phyloP scores from a whole-genome alignment of 2,888 invertebrate genomes.

The Cyrtodaria siliqua region DNA sequence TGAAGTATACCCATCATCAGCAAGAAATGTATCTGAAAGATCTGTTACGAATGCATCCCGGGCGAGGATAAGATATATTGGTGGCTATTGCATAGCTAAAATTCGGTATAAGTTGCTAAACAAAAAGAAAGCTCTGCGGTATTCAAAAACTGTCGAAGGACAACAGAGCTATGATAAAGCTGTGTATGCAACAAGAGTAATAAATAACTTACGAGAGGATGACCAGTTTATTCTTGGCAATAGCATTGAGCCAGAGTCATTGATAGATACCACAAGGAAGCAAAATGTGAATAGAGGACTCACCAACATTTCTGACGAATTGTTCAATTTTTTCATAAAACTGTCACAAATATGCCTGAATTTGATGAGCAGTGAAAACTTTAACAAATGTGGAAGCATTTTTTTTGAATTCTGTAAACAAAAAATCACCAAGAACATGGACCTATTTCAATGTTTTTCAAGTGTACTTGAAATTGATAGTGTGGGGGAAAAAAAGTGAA shows the following conservation, averaged over 20 bases:
- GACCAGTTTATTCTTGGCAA: conserved; percentile 31
- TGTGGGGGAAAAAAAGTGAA: neutral
- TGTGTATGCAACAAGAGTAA: conserved; percentile 19
- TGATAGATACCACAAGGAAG: conserved; percentile 36
- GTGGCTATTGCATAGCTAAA: conserved; percentile 52
- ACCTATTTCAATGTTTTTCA: conserved; percentile 18
- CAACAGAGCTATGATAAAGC: conserved; percentile 32
- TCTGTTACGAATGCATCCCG: conserved; percentile 43
- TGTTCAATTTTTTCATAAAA: conserved; percentile 40
- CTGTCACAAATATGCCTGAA: conserved; percentile 32
- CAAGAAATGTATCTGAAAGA: conserved; percentile 14
- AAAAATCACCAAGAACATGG: conserved; percentile 4
- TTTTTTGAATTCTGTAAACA: conserved; percentile 38
- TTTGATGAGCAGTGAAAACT: conserved; percentile 28
- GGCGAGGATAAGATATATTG: conserved; percentile 50
- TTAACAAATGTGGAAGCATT: conserved; percentile 33
- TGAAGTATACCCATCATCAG: conserved; percentile 11
- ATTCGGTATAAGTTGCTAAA: conserved; percentile 27
- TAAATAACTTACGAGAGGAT: conserved; percentile 34
- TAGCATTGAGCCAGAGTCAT: conserved; percentile 42
- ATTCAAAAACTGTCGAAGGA: conserved; percentile 13
- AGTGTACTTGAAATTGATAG: conserved; percentile 7
- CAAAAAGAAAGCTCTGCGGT: conserved; percentile 23
- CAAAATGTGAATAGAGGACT: conserved; percentile 50
- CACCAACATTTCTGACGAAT: conserved; percentile 42